These are phyloP conservation scores for Pionites leucogaster DNA, from an alignment of 2,113 vertebrate genomes.

Conservation along the genomic window DNA sequence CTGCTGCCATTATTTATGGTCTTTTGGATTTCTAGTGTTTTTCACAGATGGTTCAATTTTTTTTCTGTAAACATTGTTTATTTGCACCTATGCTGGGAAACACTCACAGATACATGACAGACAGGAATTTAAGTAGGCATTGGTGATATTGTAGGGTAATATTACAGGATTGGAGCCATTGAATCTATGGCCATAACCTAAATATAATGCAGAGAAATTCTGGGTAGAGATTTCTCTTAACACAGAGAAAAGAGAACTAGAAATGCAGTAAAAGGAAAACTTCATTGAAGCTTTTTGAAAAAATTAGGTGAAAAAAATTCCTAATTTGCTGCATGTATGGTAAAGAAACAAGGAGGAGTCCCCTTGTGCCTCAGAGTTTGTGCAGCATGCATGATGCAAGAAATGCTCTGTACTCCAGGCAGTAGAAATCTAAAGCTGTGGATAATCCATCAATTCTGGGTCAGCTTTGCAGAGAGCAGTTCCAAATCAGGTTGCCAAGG, in stretches of 20 bases:
- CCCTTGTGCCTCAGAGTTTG: not conserved
- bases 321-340: not conserved
- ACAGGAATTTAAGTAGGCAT: not conserved
- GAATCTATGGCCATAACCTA: not conserved
- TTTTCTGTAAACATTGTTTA: not conserved
- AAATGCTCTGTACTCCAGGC: not conserved
- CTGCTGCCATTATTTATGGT: not conserved
- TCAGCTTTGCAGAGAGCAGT: not conserved
- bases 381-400: not conserved
- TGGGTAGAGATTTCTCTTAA: not conserved
- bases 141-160: not conserved
- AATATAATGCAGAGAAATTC: not conserved
- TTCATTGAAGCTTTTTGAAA: not conserved
- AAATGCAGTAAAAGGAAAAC: not conserved
- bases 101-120: not conserved
- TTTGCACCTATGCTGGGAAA: not conserved
- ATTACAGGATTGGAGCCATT: not conserved
- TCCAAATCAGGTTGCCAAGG: not conserved
- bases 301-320: rapidly evolving
- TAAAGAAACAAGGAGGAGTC: not conserved
- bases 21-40: not conserved
- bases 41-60: not conserved
- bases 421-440: not conserved
- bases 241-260: not conserved
- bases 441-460: not conserved